A percentile compares a stretch with the other conserved stretches of the same genome.
phyloP scores from a whole-genome alignment of 2,113 vertebrate species.

The Gymnarchus niloticus region DNA sequence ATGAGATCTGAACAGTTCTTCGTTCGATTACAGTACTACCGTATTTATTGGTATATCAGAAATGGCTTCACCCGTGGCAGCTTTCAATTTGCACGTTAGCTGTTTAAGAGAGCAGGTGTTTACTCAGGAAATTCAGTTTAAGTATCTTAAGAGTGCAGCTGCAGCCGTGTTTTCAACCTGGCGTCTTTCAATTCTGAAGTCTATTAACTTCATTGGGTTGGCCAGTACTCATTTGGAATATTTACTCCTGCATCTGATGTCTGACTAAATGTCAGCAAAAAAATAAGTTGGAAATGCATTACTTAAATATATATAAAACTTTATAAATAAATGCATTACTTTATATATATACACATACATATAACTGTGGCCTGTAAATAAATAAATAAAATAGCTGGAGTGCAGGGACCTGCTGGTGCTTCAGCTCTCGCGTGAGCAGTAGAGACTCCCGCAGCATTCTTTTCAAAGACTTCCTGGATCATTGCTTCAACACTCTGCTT shows the following conservation, averaged over 20 bases:
- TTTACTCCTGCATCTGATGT: not conserved
- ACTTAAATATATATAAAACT: not conserved
- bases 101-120: not conserved
- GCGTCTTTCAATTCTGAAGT: not conserved
- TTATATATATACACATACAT: too few species aligned
- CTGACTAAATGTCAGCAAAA: not conserved
- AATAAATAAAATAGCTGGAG: too few species aligned
- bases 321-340: not conserved
- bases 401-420: too few species aligned
- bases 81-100: conserved; percentile 1
- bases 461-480: too few species aligned
- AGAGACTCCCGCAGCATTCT: too few species aligned
- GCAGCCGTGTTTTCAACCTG: not conserved
- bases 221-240: not conserved
- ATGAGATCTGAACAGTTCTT: not conserved
- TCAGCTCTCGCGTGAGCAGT: too few species aligned
- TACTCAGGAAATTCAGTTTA: conserved; percentile 1
- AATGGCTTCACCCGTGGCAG: not conserved
- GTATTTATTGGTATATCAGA: not conserved
- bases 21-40: not conserved
- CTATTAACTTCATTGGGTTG: not conserved
- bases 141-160: not conserved
- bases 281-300: not conserved
- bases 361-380: too few species aligned
- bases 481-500: too few species aligned